Evolutionary conservation across 2,888 invertebrate species (phyloP), one percentile per base, ranked within the genome.

Genomic region (Himalopsyche kuldschensis): DNA sequence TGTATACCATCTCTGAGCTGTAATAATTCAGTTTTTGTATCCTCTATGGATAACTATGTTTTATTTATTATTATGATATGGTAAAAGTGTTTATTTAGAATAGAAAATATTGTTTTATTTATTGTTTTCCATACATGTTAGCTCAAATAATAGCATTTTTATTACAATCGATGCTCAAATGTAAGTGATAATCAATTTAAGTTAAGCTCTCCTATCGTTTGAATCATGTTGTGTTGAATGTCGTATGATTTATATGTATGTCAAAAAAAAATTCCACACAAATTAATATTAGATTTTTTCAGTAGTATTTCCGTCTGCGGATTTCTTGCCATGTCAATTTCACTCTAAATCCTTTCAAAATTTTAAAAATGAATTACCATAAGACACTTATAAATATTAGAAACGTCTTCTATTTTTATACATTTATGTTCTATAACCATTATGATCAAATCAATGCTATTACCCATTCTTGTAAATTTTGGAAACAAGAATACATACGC

Each of bases 111-210:
- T 32, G 35, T 35, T 76, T 76, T 35, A 76, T 76, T 76, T 76
- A 41, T 32, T 76, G 75, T 75, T 76, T 76, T 76, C 35, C 76
- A 35, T 35, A 69, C 30, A 27, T 55, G 24, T 41, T 46, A 78
- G 78, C 78, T 78, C 78, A 78, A 78, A 78, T 27, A 30, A 30
- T 78, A 78, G 47, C 47, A 47, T 78, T 78, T 30, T 78, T 78
- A 78, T 24, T 48, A 77, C 32, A 77, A 32, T 20, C 77, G 77
- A 81, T 77, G 81, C 81, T 81, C 81, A 81, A 81, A 81, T 30
- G 31, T 76, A 76, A 81, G 55, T 81, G 81, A 81, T 81, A 81
- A 80, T 81, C 32, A 63, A 80, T 32, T 32, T 48, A 35, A 80
- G 80, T 75, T 80, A 27, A 63, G 41, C 41, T 24, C 69, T 69